A percentile compares a stretch with the other conserved stretches of the same genome.
These are phyloP conservation scores for Hypocryptadius cinnamomeus DNA, from an alignment of 2,113 vertebrate genomes.

Conservation along the genomic window DNA sequence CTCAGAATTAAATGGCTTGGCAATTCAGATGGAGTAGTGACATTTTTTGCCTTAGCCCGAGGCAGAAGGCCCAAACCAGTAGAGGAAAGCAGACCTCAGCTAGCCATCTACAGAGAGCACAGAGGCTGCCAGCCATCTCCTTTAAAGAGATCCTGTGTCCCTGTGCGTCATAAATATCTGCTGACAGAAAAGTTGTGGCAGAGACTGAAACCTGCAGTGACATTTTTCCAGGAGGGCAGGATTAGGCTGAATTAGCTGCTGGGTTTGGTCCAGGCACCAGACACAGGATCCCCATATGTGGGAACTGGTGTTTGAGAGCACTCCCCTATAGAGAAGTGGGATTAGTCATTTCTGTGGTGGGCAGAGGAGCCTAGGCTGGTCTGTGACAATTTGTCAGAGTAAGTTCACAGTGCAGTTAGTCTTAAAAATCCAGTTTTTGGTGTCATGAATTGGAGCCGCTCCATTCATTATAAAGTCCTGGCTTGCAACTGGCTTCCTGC, in stretches of 20 bases:
- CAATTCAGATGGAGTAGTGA: neutral
- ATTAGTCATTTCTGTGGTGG: neutral
- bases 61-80: neutral
- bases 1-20: neutral
- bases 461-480: neutral
- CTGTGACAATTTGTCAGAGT: neutral
- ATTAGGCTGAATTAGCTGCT: slow-evolving; percentile 16
- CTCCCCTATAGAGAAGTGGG: neutral
- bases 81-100: neutral
- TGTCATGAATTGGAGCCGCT: neutral
- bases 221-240: slow-evolving; percentile 5
- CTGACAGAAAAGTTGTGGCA: neutral
- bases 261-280: neutral
- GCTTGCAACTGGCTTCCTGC: neutral
- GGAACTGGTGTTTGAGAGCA: neutral
- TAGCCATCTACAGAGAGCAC: neutral
- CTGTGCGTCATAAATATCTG: neutral
- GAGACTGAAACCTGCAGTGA: neutral
- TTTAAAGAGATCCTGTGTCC: neutral
- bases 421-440: neutral
- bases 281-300: neutral
- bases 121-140: neutral
- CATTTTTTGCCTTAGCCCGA: neutral
- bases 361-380: neutral
- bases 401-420: neutral